phyloP scores from a whole-genome alignment of 2,888 invertebrate species.

The Cataglyphis altisquamis region DNA sequence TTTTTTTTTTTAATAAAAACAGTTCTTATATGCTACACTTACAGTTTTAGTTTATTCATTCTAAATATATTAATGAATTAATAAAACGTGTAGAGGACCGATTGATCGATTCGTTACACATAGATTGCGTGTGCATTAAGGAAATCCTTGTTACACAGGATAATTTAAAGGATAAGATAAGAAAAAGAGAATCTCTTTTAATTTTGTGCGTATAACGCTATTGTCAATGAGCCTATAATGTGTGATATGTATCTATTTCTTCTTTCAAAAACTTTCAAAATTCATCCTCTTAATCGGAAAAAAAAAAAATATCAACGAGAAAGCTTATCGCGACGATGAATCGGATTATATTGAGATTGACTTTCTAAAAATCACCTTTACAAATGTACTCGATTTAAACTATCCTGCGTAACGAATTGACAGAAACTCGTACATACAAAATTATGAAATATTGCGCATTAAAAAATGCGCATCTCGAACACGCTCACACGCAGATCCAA shows the following conservation, averaged over 20 bases:
- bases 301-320: neutral
- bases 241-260: constrained; percentile 45
- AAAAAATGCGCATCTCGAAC: constrained; percentile 35
- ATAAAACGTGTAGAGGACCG: neutral
- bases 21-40: neutral
- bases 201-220: neutral
- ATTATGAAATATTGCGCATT: constrained; percentile 38
- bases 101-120: constrained; percentile 24
- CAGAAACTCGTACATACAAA: neutral
- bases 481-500: constrained; percentile 39
- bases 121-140: constrained; percentile 15
- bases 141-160: constrained; percentile 29
- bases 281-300: neutral
- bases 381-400: constrained; percentile 20
- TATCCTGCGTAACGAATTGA: constrained; percentile 45
- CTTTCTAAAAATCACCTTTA: neutral
- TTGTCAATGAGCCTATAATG: neutral
- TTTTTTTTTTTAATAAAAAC: constrained; percentile 2
- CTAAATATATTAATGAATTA: constrained; percentile 12
- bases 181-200: neutral
- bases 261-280: neutral
- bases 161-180: constrained; percentile 5
- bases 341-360: neutral
- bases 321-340: constrained; percentile 9
- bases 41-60: neutral